A percentile compares a stretch with the other conserved stretches of the same genome.
phyloP scores from a whole-genome alignment of 2,797 vertebrate species.

The Paguma larvata region DNA sequence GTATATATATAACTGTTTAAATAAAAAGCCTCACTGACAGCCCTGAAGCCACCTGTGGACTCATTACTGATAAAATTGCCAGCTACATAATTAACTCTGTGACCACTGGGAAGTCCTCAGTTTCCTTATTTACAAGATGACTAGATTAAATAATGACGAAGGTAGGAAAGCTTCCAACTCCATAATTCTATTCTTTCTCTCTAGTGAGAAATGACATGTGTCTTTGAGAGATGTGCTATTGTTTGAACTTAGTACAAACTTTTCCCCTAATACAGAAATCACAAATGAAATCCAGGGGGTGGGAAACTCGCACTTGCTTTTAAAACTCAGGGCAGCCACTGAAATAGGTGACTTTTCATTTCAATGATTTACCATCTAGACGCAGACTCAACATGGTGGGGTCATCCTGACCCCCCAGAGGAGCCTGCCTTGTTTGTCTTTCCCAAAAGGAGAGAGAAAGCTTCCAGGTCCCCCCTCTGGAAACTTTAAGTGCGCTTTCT shows the following conservation, averaged over 20 bases:
- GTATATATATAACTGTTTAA: slow-evolving; percentile 29
- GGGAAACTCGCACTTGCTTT: neutral
- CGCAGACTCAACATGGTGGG: neutral
- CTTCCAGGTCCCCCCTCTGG: slow-evolving; percentile 79
- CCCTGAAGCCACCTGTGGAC: neutral
- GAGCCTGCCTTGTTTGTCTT: slow-evolving; percentile 78
- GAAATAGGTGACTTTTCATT: slow-evolving; percentile 84
- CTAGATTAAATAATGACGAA: slow-evolving; percentile 58
- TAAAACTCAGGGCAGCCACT: slow-evolving; percentile 76
- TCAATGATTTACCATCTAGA: slow-evolving; percentile 76
- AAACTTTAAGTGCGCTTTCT: slow-evolving; percentile 73
- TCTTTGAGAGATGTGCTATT: slow-evolving; percentile 32
- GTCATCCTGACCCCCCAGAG: slow-evolving; percentile 77
- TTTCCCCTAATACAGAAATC: slow-evolving; percentile 30
- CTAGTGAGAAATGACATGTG: neutral
- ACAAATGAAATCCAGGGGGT: neutral
- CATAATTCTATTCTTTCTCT: slow-evolving; percentile 33
- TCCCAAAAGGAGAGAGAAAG: slow-evolving; percentile 80
- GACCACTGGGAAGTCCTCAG: slow-evolving; percentile 55
- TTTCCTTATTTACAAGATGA: slow-evolving; percentile 69
- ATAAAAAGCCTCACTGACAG: slow-evolving; percentile 31
- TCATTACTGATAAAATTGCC: slow-evolving; percentile 53
- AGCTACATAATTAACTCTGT: slow-evolving; percentile 60
- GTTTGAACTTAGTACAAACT: neutral
- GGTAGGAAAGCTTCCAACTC: slow-evolving; percentile 53